These are phyloP conservation scores for Heliconius erato DNA, from an alignment of 2,888 invertebrate species.

Conservation along the genomic window DNA sequence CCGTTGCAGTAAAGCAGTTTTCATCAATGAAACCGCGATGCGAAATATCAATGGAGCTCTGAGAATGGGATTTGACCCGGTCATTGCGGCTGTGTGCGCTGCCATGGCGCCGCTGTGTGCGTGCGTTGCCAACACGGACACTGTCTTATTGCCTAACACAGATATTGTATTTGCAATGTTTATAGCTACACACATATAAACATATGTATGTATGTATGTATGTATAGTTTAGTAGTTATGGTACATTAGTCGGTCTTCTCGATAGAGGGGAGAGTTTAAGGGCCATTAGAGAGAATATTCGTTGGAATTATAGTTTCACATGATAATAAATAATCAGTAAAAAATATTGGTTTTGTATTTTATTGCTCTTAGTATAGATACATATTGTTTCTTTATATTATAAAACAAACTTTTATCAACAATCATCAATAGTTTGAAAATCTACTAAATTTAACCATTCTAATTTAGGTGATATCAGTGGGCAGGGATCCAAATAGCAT, in stretches of 20 bases:
- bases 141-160: constrained; percentile 41
- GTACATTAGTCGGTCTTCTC: constrained; percentile 12
- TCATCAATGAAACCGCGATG: constrained; percentile 79
- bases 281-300: background rate
- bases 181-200: constrained; percentile 28
- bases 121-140: constrained; percentile 52
- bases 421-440: background rate
- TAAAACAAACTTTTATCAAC: background rate
- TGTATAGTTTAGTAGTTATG: constrained; percentile 31
- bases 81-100: constrained; percentile 69
- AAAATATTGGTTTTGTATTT: background rate
- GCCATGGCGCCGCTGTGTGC: constrained; percentile 46
- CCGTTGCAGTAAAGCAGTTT: constrained; percentile 54
- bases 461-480: constrained; percentile 43
- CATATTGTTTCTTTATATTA: background rate
- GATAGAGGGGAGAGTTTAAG: constrained; percentile 2
- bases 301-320: background rate
- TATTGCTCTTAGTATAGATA: background rate
- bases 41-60: constrained; percentile 82
- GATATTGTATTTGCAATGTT: constrained; percentile 23
- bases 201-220: background rate
- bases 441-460: constrained; percentile 17
- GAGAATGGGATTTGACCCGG: constrained; percentile 80
- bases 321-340: background rate
- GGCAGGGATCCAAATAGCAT: constrained; percentile 47